Evolutionary conservation across 2,797 vertebrate genomes (phyloP).

Genomic region (Dryobates pubescens): DNA sequence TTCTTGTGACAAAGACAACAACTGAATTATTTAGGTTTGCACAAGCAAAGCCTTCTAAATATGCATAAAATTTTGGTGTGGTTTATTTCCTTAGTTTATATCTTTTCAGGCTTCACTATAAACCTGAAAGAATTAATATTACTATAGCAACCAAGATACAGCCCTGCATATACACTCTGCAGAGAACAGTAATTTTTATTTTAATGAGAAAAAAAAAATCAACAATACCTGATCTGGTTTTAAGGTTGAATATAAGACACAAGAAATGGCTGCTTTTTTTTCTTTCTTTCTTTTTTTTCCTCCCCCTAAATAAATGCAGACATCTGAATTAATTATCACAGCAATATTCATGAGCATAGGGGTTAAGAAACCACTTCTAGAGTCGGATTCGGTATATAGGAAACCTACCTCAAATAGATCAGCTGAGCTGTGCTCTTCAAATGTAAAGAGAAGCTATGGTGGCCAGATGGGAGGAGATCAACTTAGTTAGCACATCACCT

Average conservation of each 20-base stretch:
- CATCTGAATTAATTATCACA: neutral
- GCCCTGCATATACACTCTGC: neutral
- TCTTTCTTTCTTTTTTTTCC: neutral
- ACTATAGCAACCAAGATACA: conserved; percentile 24
- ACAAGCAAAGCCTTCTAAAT: neutral
- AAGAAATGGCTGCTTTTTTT: neutral
- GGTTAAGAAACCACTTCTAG: neutral
- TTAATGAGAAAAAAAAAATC: neutral
- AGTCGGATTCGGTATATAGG: neutral
- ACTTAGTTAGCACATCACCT: neutral
- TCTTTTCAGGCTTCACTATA: conserved; percentile 3
- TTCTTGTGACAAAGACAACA: neutral
- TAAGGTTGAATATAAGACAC: neutral
- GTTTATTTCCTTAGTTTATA: neutral
- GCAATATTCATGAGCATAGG: neutral
- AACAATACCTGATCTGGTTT: neutral
- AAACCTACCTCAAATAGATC: neutral
- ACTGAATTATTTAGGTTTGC: neutral
- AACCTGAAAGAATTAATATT: conserved; percentile 17
- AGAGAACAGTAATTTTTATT: neutral
- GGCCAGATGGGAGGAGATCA: neutral
- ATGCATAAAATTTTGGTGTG: neutral
- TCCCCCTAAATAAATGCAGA: neutral
- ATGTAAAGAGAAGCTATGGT: neutral
- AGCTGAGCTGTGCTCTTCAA: neutral